Conservation (phyloP, 2,888 invertebrate species). For the Flabesymbios commensalis region DNA sequence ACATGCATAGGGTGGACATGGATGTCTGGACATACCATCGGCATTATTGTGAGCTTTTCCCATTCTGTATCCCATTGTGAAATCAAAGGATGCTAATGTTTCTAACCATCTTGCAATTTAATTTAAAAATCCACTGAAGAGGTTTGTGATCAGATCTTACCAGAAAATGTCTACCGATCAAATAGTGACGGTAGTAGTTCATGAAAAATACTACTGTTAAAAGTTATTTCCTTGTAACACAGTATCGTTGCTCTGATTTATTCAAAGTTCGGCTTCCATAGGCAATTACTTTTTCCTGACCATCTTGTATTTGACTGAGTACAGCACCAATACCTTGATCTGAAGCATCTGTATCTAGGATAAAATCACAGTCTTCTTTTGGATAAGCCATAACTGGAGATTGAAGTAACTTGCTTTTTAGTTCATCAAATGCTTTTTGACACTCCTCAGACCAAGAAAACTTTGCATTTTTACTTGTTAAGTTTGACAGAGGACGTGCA, state of each 20-base stretch:
- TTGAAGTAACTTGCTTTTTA: too few species aligned
- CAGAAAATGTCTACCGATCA: neutral
- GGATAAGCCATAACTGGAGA: too few species aligned
- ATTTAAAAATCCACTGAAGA: neutral
- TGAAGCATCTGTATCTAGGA: too few species aligned
- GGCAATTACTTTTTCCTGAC: neutral
- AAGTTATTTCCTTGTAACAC: neutral
- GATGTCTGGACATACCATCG: too few species aligned
- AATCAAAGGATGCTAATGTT: neutral
- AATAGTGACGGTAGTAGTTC: neutral
- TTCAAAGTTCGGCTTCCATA: neutral
- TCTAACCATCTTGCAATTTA: neutral
- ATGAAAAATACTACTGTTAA: neutral
- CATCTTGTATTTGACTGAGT: neutral
- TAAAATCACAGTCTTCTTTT: too few species aligned
- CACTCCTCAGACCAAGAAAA: too few species aligned
- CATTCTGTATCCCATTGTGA: neutral
- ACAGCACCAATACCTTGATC: constrained; percentile 1
- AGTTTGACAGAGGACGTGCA: neutral
- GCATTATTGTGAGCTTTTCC: neutral
- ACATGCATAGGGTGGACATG: too few species aligned
- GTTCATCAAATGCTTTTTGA: too few species aligned
- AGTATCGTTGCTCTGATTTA: neutral
- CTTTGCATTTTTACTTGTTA: neutral
- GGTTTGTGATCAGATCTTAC: neutral